phyloP scores from a whole-genome alignment of 2,888 invertebrate genomes.

The Crematogaster levior region DNA sequence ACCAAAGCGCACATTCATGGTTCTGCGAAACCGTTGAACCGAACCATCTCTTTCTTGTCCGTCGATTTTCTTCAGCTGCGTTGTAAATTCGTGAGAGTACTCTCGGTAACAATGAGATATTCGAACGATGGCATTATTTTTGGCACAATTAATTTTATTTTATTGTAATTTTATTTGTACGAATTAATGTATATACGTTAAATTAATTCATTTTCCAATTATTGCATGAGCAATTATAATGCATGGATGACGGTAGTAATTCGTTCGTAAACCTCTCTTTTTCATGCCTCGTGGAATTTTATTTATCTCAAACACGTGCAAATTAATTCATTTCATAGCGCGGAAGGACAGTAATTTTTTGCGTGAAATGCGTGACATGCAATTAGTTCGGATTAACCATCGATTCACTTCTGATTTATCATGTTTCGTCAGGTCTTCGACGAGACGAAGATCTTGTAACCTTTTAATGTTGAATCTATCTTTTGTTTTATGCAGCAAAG shows the following conservation, averaged over 20 bases:
- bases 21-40: constrained; percentile 75
- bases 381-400: not conserved
- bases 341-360: not conserved
- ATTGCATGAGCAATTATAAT: not conserved
- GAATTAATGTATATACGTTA: not conserved
- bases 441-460: too few relatives aligned
- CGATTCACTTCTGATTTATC: not conserved
- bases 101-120: not conserved
- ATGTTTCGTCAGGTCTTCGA: not conserved
- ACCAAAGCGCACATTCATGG: constrained; percentile 52
- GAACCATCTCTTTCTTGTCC: constrained; percentile 44
- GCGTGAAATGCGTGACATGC: not conserved
- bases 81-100: not conserved
- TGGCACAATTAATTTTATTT: not conserved
- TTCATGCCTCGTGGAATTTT: not conserved
- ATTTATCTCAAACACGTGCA: not conserved
- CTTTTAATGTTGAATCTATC: not conserved
- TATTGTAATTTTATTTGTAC: not conserved
- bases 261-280: not conserved
- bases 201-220: not conserved
- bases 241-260: not conserved
- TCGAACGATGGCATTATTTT: not conserved
- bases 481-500: not conserved
- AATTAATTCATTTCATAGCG: not conserved
- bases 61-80: constrained; percentile 44